Evolutionary conservation across 1,140 invertebrate species (phyloP).

Genomic region (Brachionus sp.): DNA sequence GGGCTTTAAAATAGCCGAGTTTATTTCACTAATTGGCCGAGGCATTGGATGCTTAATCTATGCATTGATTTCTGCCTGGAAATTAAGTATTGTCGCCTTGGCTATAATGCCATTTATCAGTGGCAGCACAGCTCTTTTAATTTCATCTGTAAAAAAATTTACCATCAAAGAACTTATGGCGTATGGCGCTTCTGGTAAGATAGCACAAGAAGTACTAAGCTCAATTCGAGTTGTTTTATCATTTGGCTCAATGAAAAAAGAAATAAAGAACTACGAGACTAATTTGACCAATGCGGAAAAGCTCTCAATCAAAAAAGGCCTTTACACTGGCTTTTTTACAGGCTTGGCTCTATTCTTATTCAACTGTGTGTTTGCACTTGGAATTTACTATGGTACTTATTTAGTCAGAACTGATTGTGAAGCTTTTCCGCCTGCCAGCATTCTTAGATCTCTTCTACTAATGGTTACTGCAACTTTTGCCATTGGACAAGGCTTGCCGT

Average conservation of each 20-base stretch:
- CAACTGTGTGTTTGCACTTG: constrained; percentile 12
- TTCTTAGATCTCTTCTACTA: constrained; percentile 53
- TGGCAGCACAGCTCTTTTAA: neutral
- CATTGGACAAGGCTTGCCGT: constrained; percentile 76
- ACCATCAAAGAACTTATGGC: constrained; percentile 14
- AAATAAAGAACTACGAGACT: constrained; percentile 52
- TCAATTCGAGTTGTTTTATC: constrained; percentile 33
- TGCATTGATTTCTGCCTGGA: constrained; percentile 17
- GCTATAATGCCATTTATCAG: constrained; percentile 37
- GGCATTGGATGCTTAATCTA: constrained; percentile 7
- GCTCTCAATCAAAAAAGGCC: neutral
- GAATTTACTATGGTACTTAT: neutral
- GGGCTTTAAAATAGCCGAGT: constrained; percentile 39
- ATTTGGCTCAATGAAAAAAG: constrained; percentile 51
- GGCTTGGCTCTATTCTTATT: constrained; percentile 19
- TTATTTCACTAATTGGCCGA: neutral
- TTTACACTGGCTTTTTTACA: constrained; percentile 30
- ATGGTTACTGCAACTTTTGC: constrained; percentile 80
- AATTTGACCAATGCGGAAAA: neutral
- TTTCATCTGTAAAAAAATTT: constrained; percentile 44
- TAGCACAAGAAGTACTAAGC: constrained; percentile 43
- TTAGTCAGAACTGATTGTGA: constrained; percentile 48
- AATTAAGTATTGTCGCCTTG: constrained; percentile 10
- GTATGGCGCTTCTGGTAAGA: neutral
- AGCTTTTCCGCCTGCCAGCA: constrained; percentile 43